Percentiles rank a stretch among this genome's conserved stretches.
Conservation (phyloP, 2,888 invertebrate species). For the Melikaiella ostensackeni region DNA sequence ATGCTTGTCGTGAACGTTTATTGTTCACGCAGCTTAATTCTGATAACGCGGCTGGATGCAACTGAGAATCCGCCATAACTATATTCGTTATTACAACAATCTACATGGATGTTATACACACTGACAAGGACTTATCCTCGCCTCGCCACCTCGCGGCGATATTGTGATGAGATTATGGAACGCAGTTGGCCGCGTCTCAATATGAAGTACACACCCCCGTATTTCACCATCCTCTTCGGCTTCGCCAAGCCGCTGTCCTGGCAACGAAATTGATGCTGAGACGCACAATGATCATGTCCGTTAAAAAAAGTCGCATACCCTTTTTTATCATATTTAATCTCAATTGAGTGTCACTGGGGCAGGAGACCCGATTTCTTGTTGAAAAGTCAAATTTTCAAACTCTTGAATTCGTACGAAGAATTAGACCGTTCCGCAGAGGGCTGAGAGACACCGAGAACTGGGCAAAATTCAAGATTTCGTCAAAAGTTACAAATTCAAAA, state of each 20-base stretch:
- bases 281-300: constrained; percentile 16
- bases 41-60: constrained; percentile 49
- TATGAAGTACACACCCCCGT: constrained; percentile 67
- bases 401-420: too few relatives aligned
- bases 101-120: constrained; percentile 49
- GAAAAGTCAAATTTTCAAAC: too few relatives aligned
- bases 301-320: neutral
- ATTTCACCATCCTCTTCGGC: constrained; percentile 44
- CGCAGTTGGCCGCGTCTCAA: constrained; percentile 83
- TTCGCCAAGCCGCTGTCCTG: constrained; percentile 26
- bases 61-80: constrained; percentile 52
- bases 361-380: too few relatives aligned
- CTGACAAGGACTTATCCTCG: constrained; percentile 69
- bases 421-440: too few relatives aligned
- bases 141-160: constrained; percentile 75
- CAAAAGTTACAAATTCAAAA: too few relatives aligned
- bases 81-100: constrained; percentile 54
- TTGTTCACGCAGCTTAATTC: constrained; percentile 31
- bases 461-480: too few relatives aligned
- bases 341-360: too few relatives aligned
- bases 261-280: constrained; percentile 23
- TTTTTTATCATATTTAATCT: too few relatives aligned
- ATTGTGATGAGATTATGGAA: constrained; percentile 85
- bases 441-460: too few relatives aligned
- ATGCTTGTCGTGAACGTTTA: neutral